Percentiles rank a stretch among this genome's conserved stretches.
These are phyloP conservation scores for Albula glossodonta DNA, from an alignment of 2,113 vertebrate species.

Conservation along the genomic window DNA sequence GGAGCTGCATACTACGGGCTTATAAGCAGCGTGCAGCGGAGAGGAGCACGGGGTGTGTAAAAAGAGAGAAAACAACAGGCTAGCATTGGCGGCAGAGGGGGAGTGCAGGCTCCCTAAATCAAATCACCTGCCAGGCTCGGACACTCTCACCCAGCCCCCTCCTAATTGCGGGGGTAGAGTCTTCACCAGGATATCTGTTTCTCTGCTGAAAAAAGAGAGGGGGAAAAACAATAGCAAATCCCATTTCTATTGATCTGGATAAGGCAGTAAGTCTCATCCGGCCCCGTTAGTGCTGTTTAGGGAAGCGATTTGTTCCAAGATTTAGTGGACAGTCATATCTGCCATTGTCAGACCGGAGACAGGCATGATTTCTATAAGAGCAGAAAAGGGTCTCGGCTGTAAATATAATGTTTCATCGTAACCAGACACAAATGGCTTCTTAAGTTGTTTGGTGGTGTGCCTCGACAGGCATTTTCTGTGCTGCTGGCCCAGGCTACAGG, in stretches of 20 bases:
- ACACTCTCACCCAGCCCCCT: slow-evolving; percentile 39
- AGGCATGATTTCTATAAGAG: slow-evolving; percentile 28
- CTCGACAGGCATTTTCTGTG: neutral
- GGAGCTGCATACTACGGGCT: slow-evolving; percentile 45
- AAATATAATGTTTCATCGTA: slow-evolving; percentile 45
- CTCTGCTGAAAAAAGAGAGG: slow-evolving; percentile 51
- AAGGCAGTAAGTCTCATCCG: slow-evolving; percentile 34
- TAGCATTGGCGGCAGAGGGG: neutral
- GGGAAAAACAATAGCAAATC: slow-evolving; percentile 64
- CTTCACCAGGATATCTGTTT: slow-evolving; percentile 59
- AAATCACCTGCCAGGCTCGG: slow-evolving; percentile 45
- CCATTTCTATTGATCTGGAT: slow-evolving; percentile 69
- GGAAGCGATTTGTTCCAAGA: slow-evolving; percentile 47
- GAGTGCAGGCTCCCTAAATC: slow-evolving; percentile 46
- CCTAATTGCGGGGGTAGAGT: slow-evolving; percentile 59
- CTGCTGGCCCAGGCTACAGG: neutral
- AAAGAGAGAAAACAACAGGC: neutral
- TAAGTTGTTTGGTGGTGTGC: slow-evolving; percentile 30
- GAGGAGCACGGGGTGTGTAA: neutral
- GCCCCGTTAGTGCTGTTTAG: slow-evolving; percentile 46
- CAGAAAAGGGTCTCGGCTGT: slow-evolving; percentile 35
- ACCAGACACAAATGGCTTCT: slow-evolving; percentile 31
- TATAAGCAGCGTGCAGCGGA: slow-evolving; percentile 39
- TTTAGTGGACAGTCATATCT: slow-evolving; percentile 49
- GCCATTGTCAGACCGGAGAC: slow-evolving; percentile 26